These are phyloP conservation scores for Podarcis raffonei DNA, from an alignment of 2,113 vertebrate genomes.

Conservation along the genomic window DNA sequence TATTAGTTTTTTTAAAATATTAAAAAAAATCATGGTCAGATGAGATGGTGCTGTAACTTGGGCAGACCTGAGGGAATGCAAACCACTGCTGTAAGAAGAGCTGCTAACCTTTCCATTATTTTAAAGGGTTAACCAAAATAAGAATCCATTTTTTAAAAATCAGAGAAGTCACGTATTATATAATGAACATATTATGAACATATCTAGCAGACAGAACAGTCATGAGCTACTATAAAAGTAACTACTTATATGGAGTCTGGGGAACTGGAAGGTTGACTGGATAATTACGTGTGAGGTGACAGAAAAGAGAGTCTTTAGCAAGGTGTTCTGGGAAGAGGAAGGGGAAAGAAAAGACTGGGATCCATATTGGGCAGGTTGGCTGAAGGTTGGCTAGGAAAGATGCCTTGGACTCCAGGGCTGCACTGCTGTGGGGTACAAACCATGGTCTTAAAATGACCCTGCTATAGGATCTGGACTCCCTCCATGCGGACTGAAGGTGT, in stretches of 20 bases:
- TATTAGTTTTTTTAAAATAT: neutral
- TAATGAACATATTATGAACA: neutral
- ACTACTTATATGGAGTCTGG: neutral
- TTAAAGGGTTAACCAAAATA: neutral
- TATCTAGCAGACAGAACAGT: neutral
- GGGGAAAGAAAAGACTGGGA: no score
- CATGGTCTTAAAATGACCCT: no score
- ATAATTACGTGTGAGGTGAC: no score
- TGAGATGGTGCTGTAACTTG: neutral
- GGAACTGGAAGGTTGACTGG: no score
- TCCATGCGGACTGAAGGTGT: no score
- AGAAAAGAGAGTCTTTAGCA: no score
- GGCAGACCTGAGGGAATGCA: neutral
- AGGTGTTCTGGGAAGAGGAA: no score
- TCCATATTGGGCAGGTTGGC: no score
- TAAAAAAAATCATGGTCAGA: neutral
- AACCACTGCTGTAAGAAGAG: neutral
- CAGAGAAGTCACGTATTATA: neutral
- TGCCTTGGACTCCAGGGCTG: no score
- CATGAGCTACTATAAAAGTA: neutral
- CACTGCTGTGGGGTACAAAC: no score
- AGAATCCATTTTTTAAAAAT: neutral
- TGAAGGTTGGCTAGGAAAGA: no score
- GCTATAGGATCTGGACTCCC: no score
- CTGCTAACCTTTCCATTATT: neutral